A percentile compares a stretch with the other conserved stretches of the same genome.
Evolutionary conservation across 2,113 vertebrate species (phyloP).

Genomic region (Puntigrus tetrazona): DNA sequence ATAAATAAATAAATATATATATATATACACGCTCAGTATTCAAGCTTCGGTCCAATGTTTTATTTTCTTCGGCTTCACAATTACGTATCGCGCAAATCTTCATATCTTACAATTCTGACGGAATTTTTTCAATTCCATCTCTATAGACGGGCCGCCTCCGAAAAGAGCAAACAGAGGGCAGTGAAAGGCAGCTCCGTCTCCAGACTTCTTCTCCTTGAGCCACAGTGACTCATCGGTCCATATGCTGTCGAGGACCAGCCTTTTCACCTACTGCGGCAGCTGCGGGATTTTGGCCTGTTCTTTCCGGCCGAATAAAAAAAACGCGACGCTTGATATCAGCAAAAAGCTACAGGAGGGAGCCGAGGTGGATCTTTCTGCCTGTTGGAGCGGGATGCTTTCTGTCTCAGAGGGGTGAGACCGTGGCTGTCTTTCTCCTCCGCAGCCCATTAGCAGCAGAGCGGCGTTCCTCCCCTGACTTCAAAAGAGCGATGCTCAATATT

Average conservation of each 20-base stretch:
- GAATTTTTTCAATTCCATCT: neutral
- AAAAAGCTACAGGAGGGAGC: neutral
- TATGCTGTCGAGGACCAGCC: slow-evolving; percentile 13
- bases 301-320: slow-evolving; percentile 30
- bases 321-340: slow-evolving; percentile 38
- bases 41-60: too few relatives aligned
- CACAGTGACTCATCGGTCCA: slow-evolving; percentile 31
- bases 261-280: neutral
- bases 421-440: slow-evolving; percentile 13
- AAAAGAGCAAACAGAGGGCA: neutral
- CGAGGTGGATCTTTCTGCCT: neutral
- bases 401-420: neutral
- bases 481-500: slow-evolving; percentile 11
- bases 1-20: too few relatives aligned
- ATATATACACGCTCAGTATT: too few relatives aligned
- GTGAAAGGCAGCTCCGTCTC: neutral
- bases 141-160: neutral
- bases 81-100: neutral
- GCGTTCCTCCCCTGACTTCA: slow-evolving; percentile 1
- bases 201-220: neutral
- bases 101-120: neutral
- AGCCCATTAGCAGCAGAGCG: slow-evolving; percentile 14
- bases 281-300: slow-evolving; percentile 1
- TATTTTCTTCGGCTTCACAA: too few relatives aligned
- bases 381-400: slow-evolving; percentile 10